Evolutionary conservation across 2,888 invertebrate species (phyloP).

Genomic region (Pseudococcus longispinus): DNA sequence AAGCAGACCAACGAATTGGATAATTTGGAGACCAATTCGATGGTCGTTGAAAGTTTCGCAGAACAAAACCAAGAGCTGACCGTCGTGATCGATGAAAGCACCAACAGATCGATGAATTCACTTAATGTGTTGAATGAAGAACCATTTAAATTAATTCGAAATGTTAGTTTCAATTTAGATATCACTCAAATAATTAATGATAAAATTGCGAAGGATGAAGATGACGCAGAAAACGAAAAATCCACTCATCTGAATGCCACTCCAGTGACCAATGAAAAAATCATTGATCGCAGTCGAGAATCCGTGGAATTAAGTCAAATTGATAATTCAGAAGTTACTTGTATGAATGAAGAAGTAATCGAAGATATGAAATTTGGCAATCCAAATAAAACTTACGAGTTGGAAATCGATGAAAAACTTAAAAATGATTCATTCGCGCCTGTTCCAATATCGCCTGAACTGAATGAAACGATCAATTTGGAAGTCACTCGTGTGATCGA

Average conservation of each 20-base stretch:
- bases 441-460: neutral
- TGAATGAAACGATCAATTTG: neutral
- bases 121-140: too few species aligned
- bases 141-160: too few species aligned
- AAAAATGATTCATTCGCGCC: neutral
- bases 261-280: neutral
- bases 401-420: neutral
- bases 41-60: neutral
- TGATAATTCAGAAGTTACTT: neutral
- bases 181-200: neutral
- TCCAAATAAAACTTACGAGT: neutral
- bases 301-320: neutral
- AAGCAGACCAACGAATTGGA: neutral
- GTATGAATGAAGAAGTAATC: neutral
- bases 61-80: neutral
- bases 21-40: neutral
- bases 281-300: neutral
- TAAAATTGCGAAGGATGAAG: neutral
- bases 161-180: neutral
- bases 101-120: too few species aligned
- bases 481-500: neutral
- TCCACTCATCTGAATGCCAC: neutral
- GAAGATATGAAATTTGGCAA: neutral
- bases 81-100: too few species aligned
- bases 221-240: neutral